Conservation (phyloP, 1,140 invertebrate genomes). For the Hycleus phaleratus region DNA sequence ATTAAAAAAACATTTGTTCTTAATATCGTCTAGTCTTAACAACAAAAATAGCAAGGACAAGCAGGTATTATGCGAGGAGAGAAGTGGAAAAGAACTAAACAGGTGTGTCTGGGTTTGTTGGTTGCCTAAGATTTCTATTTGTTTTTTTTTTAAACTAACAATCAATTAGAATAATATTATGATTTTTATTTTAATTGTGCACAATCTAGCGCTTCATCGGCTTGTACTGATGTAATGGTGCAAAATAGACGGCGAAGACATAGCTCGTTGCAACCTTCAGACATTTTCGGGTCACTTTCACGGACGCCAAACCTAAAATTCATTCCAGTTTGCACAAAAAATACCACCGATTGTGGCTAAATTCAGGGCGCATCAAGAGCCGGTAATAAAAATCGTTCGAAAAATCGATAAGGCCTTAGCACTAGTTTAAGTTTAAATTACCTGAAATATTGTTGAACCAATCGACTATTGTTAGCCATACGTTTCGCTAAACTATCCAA, state of each 20-base stretch:
- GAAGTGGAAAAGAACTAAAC: background rate
- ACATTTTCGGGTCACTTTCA: conserved; percentile 10
- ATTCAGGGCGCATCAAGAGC: too few relatives aligned
- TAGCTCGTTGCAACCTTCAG: conserved; percentile 7
- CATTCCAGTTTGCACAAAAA: too few relatives aligned
- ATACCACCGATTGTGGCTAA: too few relatives aligned
- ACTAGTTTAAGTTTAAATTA: background rate
- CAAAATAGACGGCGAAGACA: conserved; percentile 12
- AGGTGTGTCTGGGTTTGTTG: background rate
- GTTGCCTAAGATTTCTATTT: background rate
- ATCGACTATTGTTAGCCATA: background rate
- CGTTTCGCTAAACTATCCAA: conserved; percentile 38
- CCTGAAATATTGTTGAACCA: conserved; percentile 6
- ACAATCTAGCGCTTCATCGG: conserved; percentile 12
- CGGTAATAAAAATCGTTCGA: too few relatives aligned
- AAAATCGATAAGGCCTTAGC: background rate
- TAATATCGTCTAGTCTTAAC: background rate
- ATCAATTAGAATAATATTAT: too few relatives aligned
- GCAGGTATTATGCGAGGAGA: background rate
- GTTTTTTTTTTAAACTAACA: too few relatives aligned
- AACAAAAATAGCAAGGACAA: background rate
- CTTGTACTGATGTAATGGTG: conserved; percentile 13
- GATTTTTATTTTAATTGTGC: background rate
- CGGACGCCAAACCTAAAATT: conserved; percentile 13
- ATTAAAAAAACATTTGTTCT: background rate